A percentile compares a stretch with the other conserved stretches of the same genome.
These are phyloP conservation scores for Lethocerus indicus DNA, from an alignment of 1,140 invertebrate genomes.

Conservation along the genomic window DNA sequence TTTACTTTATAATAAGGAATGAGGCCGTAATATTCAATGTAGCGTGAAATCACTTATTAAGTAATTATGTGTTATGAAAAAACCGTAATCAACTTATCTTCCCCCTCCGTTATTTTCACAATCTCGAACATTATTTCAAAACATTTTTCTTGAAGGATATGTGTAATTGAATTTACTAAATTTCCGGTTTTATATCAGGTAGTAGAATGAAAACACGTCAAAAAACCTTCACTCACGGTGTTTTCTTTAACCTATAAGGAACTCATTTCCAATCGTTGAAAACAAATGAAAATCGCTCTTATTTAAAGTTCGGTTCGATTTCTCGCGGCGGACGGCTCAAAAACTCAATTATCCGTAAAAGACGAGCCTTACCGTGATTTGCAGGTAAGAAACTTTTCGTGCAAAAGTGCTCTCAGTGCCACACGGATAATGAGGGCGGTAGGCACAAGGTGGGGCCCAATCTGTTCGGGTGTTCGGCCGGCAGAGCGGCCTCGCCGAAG, in stretches of 20 bases:
- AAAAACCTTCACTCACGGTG: background rate
- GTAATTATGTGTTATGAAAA: too few species aligned
- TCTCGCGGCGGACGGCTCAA: background rate
- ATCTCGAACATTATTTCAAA: too few species aligned
- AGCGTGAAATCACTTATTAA: too few species aligned
- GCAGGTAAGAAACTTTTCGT: conserved; percentile 46
- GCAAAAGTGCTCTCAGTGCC: conserved; percentile 89
- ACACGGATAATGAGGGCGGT: conserved; percentile 83
- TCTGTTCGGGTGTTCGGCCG: conserved; percentile 28
- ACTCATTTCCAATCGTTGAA: background rate
- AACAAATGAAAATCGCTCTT: background rate
- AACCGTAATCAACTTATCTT: too few species aligned
- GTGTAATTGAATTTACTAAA: too few species aligned
- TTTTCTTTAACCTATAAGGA: background rate
- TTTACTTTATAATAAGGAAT: too few species aligned
- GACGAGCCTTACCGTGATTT: background rate
- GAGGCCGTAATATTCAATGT: too few species aligned
- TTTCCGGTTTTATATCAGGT: too few species aligned
- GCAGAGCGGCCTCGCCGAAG: conserved; percentile 72
- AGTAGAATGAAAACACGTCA: background rate
- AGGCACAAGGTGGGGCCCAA: conserved; percentile 98
- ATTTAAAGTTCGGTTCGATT: background rate
- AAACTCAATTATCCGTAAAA: background rate
- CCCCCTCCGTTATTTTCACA: too few species aligned
- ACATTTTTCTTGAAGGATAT: too few species aligned